Evolutionary conservation across 2,797 vertebrate species (phyloP).

Genomic region (Falco cherrug): DNA sequence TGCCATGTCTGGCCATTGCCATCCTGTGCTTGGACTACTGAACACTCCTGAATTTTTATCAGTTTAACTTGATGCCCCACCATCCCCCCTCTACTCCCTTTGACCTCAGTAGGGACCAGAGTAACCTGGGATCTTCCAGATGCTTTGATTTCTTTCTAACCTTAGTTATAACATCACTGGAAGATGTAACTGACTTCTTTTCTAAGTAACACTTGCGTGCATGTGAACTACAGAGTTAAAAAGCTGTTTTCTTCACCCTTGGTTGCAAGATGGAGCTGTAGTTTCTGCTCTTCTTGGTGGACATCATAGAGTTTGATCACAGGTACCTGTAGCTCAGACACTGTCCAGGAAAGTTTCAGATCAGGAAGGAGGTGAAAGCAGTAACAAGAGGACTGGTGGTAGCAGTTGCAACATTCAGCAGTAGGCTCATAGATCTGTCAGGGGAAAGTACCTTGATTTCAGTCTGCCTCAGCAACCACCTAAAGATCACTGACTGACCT

Average conservation of each 20-base stretch:
- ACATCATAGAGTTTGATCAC: background rate
- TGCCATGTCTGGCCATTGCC: background rate
- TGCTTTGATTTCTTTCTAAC: background rate
- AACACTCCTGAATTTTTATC: background rate
- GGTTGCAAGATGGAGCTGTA: background rate
- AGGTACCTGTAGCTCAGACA: background rate
- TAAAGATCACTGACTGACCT: background rate
- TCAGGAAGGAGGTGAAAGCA: background rate
- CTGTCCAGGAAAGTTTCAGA: background rate
- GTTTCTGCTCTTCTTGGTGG: background rate
- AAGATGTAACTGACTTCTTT: background rate
- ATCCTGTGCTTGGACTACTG: background rate
- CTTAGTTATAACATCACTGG: background rate
- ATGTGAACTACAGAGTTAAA: background rate
- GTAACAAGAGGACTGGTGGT: background rate
- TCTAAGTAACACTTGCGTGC: background rate
- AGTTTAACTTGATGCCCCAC: background rate
- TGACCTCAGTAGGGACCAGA: background rate
- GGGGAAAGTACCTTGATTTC: background rate
- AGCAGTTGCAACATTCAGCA: background rate
- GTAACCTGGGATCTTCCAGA: background rate
- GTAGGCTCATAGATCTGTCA: background rate
- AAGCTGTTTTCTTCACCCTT: accelerated
- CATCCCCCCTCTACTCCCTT: background rate
- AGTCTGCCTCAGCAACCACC: background rate